phyloP scores from a whole-genome alignment of 2,797 vertebrate genomes.

The Acipenser transmontanus region DNA sequence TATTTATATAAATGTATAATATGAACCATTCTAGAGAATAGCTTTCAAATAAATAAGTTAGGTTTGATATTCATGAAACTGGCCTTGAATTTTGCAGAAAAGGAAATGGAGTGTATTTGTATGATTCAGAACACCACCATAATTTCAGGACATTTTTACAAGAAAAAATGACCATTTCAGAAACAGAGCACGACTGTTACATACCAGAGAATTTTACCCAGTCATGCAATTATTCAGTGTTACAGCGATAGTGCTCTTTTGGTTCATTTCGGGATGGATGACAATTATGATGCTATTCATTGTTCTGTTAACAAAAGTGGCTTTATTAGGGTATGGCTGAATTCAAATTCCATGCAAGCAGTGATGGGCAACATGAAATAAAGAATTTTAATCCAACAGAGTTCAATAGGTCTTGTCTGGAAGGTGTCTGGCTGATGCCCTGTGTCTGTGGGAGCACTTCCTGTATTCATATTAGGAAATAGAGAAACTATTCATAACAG shows the following conservation, averaged over 20 bases:
- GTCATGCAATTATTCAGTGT: constrained; percentile 27
- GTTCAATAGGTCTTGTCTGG: constrained; percentile 19
- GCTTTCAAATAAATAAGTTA: no score
- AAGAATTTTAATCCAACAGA: constrained; percentile 22
- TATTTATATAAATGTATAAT: no score
- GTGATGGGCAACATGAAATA: constrained; percentile 21
- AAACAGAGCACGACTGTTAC: constrained; percentile 2
- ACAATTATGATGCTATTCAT: constrained; percentile 24
- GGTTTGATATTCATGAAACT: no score
- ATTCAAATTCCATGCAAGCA: constrained; percentile 11
- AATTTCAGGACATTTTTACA: no score
- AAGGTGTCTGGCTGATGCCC: constrained; percentile 7
- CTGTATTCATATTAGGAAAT: constrained; percentile 28
- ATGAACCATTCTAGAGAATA: no score
- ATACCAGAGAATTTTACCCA: constrained; percentile 30
- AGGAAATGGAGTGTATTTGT: no score
- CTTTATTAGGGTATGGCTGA: constrained; percentile 8
- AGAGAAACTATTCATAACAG: constrained; percentile 19
- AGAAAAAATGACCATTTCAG: no score
- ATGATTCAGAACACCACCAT: no score
- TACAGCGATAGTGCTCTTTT: constrained; percentile 9
- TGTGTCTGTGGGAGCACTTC: constrained; percentile 23
- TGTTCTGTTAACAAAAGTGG: constrained; percentile 28
- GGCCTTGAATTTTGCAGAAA: no score
- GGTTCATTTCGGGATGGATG: constrained; percentile 21